These are phyloP conservation scores for Pristionchus mayeri DNA, from an alignment of 2,888 invertebrate species.

Conservation along the genomic window DNA sequence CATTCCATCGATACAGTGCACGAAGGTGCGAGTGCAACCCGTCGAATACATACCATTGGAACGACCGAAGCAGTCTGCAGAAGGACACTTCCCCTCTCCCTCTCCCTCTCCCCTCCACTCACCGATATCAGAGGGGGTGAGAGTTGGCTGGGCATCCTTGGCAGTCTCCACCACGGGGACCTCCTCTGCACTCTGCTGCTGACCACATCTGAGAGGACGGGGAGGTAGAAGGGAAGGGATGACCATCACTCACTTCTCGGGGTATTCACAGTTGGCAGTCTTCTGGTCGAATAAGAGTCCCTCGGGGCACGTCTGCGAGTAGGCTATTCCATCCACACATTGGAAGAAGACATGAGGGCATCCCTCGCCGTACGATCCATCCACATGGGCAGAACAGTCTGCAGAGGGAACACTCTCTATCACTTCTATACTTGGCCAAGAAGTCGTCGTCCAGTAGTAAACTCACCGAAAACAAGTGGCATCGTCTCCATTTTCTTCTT, in stretches of 20 bases:
- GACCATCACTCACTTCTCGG: too few relatives aligned
- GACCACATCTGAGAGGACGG: background rate
- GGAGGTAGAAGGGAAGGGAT: too few relatives aligned
- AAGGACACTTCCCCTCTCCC: background rate
- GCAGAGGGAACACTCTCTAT: background rate
- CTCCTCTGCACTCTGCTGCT: background rate
- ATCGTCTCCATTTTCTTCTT: background rate
- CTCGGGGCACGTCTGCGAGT: background rate
- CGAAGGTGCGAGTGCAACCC: slow-evolving; percentile 30
- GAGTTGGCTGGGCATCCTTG: background rate
- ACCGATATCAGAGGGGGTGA: background rate
- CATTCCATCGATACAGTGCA: slow-evolving; percentile 40
- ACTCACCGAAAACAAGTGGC: background rate
- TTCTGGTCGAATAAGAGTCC: slow-evolving; percentile 19
- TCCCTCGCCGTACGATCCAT: slow-evolving; percentile 13
- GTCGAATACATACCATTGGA: slow-evolving; percentile 35
- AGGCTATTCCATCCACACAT: slow-evolving; percentile 3
- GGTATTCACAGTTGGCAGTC: background rate
- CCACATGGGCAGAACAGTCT: slow-evolving; percentile 19
- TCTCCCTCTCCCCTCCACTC: background rate
- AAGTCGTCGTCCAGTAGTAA: background rate
- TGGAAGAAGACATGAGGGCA: slow-evolving; percentile 1
- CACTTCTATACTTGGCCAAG: too few relatives aligned
- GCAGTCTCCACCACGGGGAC: background rate
- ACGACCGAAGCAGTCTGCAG: slow-evolving; percentile 38